Percentiles rank a stretch among this genome's conserved stretches.
phyloP scores from a whole-genome alignment of 1,140 invertebrate genomes.

The Drosophila auraria region DNA sequence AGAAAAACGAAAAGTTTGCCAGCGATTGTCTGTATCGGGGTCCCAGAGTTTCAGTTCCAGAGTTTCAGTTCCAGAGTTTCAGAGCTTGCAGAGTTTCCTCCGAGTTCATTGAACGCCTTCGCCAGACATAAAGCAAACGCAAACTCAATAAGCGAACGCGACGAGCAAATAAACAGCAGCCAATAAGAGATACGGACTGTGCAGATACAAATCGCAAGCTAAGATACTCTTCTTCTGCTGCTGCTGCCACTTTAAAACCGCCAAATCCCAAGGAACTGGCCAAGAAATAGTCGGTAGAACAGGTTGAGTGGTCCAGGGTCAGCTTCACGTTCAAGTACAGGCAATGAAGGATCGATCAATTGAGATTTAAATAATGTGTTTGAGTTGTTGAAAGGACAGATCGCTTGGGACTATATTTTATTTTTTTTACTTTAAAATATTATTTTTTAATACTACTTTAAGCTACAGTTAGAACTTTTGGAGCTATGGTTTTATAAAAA shows the following conservation, averaged over 20 bases:
- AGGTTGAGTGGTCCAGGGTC: constrained; percentile 21
- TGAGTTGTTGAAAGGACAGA: neutral
- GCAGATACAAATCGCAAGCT: constrained; percentile 72
- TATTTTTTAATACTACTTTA: neutral
- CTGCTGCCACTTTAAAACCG: constrained; percentile 16
- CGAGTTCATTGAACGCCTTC: constrained; percentile 79
- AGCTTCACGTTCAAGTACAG: neutral
- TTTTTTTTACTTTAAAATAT: neutral
- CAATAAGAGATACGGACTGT: constrained; percentile 75
- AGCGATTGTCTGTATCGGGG: constrained; percentile 42
- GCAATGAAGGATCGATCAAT: constrained; percentile 15
- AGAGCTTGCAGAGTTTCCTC: constrained; percentile 33
- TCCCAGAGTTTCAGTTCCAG: constrained; percentile 24
- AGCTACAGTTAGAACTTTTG: too few species aligned
- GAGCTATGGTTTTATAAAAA: too few species aligned
- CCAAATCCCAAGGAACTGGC: constrained; percentile 5
- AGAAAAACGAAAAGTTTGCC: constrained; percentile 24
- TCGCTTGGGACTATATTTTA: neutral
- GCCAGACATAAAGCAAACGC: constrained; percentile 57
- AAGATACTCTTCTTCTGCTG: constrained; percentile 52
- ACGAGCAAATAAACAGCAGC: constrained; percentile 78
- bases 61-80: constrained; percentile 24
- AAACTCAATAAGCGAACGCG: constrained; percentile 81
- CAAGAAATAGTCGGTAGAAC: constrained; percentile 16
- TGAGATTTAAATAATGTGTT: neutral